phyloP scores from a whole-genome alignment of 2,888 invertebrate species.

The Pyralis farinalis region DNA sequence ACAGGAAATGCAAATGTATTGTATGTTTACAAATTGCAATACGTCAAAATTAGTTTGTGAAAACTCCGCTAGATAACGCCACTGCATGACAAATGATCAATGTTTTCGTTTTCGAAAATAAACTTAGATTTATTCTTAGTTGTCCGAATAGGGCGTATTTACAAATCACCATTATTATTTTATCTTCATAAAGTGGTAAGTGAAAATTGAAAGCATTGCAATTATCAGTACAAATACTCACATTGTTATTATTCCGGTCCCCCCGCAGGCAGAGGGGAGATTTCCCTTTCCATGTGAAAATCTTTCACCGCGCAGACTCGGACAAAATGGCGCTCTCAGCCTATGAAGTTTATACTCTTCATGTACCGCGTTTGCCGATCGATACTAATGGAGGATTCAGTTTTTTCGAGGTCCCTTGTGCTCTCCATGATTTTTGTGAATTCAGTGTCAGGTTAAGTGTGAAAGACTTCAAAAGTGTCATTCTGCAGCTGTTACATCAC shows the following conservation, averaged over 20 bases:
- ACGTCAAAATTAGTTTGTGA: slow-evolving; percentile 55
- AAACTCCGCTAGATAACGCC: slow-evolving; percentile 58
- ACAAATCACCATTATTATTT: slow-evolving; percentile 39
- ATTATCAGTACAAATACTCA: slow-evolving; percentile 28
- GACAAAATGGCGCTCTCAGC: slow-evolving; percentile 84
- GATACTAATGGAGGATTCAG: slow-evolving; percentile 82
- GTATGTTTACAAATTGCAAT: slow-evolving; percentile 36
- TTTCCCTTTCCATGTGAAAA: slow-evolving; percentile 76
- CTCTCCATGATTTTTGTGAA: slow-evolving; percentile 62
- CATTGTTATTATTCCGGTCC: slow-evolving; percentile 48
- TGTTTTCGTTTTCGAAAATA: slow-evolving; percentile 78
- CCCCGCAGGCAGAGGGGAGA: slow-evolving; percentile 72
- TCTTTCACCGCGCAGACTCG: slow-evolving; percentile 84
- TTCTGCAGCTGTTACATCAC: slow-evolving; percentile 76
- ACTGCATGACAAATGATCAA: slow-evolving; percentile 62
- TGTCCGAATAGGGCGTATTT: slow-evolving; percentile 37
- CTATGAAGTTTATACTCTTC: slow-evolving; percentile 73
- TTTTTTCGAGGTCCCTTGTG: slow-evolving; percentile 71
- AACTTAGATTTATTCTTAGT: slow-evolving; percentile 66
- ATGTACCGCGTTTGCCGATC: slow-evolving; percentile 81
- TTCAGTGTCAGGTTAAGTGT: slow-evolving; percentile 62
- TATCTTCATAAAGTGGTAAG: slow-evolving; percentile 47
- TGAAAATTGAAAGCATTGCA: slow-evolving; percentile 27
- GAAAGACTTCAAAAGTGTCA: slow-evolving; percentile 71
- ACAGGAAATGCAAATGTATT: not conserved